A percentile compares a stretch with the other conserved stretches of the same genome.
Evolutionary conservation across 2,797 vertebrate genomes (phyloP).

Genomic region (Bovichtus variegatus): DNA sequence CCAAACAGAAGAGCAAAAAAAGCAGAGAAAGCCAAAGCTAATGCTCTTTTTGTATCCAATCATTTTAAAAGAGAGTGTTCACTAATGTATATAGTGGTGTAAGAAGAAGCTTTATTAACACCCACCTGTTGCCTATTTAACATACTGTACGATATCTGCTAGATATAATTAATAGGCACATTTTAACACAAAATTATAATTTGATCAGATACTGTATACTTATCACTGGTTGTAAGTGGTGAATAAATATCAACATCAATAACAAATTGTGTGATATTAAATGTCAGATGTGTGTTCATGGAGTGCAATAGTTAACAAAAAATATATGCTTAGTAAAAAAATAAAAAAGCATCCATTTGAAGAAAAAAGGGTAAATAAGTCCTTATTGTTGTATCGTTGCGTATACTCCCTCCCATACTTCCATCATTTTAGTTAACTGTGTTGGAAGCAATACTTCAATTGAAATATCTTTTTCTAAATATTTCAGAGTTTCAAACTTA

Average conservation of each 20-base stretch:
- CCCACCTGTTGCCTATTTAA: neutral
- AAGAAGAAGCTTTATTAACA: too few relatives aligned
- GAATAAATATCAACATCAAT: neutral
- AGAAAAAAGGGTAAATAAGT: neutral
- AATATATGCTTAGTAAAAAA: neutral
- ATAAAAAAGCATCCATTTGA: neutral
- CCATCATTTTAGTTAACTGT: constrained; percentile 25
- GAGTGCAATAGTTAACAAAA: constrained; percentile 1
- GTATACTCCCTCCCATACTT: neutral
- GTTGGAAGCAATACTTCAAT: constrained; percentile 21
- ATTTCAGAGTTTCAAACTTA: constrained; percentile 38
- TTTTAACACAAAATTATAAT: neutral
- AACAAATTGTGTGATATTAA: neutral
- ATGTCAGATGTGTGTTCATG: neutral
- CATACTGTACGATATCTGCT: neutral
- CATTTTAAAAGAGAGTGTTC: too few relatives aligned
- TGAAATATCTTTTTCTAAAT: constrained; percentile 33
- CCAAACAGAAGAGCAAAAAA: neutral
- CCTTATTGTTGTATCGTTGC: neutral
- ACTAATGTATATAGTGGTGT: too few relatives aligned
- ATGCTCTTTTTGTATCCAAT: too few relatives aligned
- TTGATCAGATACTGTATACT: neutral
- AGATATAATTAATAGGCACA: neutral
- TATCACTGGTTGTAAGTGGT: too few relatives aligned
- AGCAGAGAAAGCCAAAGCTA: too few relatives aligned